A percentile compares a stretch with the other conserved stretches of the same genome.
Conservation (phyloP, 2,113 vertebrate genomes). For the Ciconia boyciana region DNA sequence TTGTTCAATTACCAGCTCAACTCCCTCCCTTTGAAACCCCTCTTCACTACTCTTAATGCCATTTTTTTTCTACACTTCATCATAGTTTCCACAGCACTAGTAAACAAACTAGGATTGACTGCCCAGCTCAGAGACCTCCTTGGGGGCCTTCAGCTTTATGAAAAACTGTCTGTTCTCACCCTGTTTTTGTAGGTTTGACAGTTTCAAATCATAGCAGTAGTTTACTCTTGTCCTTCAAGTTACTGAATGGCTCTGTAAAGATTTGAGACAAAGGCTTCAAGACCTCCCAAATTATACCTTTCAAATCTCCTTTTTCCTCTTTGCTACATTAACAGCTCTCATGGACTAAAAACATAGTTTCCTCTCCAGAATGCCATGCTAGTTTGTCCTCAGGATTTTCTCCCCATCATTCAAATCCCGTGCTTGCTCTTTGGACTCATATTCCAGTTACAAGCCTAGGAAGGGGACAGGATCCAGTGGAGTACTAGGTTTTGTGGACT, state of each 20-base stretch:
- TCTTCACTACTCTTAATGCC: not conserved
- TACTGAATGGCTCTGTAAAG: not conserved
- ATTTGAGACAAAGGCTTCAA: not conserved
- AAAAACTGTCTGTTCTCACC: not conserved
- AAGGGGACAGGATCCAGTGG: not conserved
- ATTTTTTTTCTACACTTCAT: not conserved
- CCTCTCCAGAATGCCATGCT: not conserved
- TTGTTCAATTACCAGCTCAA: not conserved
- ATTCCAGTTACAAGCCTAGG: not conserved
- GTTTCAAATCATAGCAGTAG: not conserved
- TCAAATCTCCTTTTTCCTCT: not conserved
- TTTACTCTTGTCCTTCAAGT: not conserved
- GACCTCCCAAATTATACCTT: not conserved
- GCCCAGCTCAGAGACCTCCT: not conserved
- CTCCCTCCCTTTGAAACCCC: not conserved
- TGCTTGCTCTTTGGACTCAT: not conserved
- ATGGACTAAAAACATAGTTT: not conserved
- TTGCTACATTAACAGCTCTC: not conserved
- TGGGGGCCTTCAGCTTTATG: not conserved
- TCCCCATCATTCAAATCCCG: accelerated
- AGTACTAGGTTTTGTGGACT: not conserved
- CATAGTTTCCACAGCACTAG: conserved; percentile 11
- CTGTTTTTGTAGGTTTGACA: not conserved
- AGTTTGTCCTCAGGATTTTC: not conserved
- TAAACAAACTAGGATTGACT: not conserved